Conservation (phyloP, 1,140 invertebrate species). For the Drosophila eugracilis region DNA sequence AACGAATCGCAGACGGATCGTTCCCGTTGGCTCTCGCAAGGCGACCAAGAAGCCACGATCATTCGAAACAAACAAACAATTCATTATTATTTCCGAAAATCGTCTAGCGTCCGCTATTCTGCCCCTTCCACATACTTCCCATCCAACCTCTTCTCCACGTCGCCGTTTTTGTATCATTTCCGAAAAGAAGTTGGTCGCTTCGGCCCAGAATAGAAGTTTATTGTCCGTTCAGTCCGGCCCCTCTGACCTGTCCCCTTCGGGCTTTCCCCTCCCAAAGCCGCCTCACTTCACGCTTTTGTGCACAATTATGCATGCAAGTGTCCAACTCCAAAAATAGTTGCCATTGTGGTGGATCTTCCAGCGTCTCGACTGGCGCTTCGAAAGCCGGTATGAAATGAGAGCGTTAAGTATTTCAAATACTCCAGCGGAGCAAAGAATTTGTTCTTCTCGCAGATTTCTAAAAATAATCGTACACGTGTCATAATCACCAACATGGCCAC, state of each 20-base stretch:
- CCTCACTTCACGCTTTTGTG: conserved; percentile 73
- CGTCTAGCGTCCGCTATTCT: conserved; percentile 53
- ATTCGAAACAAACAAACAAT: conserved; percentile 30
- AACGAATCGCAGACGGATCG: conserved; percentile 53
- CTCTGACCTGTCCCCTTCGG: conserved; percentile 3
- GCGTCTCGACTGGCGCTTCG: conserved; percentile 16
- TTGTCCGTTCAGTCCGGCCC: conserved; percentile 62
- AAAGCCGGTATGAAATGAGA: conserved; percentile 15
- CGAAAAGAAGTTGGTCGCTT: conserved; percentile 66
- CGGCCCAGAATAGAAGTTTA: conserved; percentile 66
- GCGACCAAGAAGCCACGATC: conserved; percentile 29
- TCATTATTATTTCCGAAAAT: conserved; percentile 66
- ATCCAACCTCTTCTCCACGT: conserved; percentile 9
- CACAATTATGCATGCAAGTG: conserved; percentile 81
- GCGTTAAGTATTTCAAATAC: conserved; percentile 3
- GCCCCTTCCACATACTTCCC: conserved; percentile 4
- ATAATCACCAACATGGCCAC: neutral
- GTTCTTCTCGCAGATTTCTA: conserved; percentile 33
- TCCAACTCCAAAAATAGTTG: conserved; percentile 73
- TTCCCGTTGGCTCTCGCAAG: conserved; percentile 59
- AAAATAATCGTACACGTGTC: conserved; percentile 5
- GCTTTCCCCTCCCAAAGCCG: conserved; percentile 1
- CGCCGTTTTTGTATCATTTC: conserved; percentile 35
- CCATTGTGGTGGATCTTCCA: conserved; percentile 55
- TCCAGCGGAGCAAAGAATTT: conserved; percentile 17